A percentile compares a stretch with the other conserved stretches of the same genome.
These are phyloP conservation scores for Drosophila erecta DNA, from an alignment of 1,140 invertebrate species.

Conservation along the genomic window DNA sequence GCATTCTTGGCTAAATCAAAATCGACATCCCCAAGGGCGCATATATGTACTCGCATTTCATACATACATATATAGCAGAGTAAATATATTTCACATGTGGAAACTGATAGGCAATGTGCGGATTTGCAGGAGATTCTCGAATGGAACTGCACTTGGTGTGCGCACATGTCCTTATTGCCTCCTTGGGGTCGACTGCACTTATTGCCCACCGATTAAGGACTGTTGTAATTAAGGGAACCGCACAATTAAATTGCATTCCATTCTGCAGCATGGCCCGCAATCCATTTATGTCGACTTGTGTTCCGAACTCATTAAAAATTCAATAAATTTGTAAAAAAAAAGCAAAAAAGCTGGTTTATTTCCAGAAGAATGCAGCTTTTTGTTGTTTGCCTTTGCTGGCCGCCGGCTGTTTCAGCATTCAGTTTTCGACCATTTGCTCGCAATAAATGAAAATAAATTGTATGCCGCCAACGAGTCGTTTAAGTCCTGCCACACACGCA, in stretches of 20 bases:
- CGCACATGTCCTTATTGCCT: too few species aligned
- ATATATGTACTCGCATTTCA: too few species aligned
- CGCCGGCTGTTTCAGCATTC: not conserved
- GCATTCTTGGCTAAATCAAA: conserved; percentile 63
- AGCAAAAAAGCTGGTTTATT: not conserved
- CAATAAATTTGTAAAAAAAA: conserved; percentile 57
- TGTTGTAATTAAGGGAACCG: conserved; percentile 2
- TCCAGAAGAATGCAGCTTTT: conserved; percentile 18
- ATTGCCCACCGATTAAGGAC: not conserved
- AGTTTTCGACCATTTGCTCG: conserved; percentile 7
- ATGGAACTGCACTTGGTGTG: too few species aligned
- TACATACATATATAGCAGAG: not conserved
- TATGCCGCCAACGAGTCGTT: conserved; percentile 18
- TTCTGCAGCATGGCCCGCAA: conserved; percentile 6
- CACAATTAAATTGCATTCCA: conserved; percentile 11
- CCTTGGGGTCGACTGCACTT: not conserved
- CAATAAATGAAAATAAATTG: conserved; percentile 42
- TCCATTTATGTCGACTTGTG: conserved; percentile 20
- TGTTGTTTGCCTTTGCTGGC: conserved; percentile 2
- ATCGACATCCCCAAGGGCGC: conserved; percentile 35
- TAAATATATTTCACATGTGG: conserved; percentile 39
- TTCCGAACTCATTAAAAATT: conserved; percentile 40
- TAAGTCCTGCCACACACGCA: conserved; percentile 15
- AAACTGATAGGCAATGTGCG: conserved; percentile 63
- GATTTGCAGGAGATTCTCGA: conserved; percentile 53